Conservation (phyloP, 1,140 invertebrate genomes). For the Halyomorpha halys region DNA sequence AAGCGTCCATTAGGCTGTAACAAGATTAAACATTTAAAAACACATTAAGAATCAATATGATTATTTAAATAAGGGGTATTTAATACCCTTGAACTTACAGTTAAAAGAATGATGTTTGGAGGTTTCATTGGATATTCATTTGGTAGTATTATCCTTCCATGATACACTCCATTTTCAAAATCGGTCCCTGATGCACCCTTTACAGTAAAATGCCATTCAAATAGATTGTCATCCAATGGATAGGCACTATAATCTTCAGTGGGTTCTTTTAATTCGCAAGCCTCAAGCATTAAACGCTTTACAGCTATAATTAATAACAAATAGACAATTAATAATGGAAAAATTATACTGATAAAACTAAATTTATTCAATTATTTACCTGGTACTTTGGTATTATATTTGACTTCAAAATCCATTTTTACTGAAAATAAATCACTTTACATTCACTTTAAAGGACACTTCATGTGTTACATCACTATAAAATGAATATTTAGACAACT, state of each 20-base stretch:
- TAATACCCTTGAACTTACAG: slow-evolving; percentile 45
- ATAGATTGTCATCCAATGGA: slow-evolving; percentile 89
- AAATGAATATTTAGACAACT: too few relatives aligned
- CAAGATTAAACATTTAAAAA: slow-evolving; percentile 29
- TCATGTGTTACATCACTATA: too few relatives aligned
- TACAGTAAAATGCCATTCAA: slow-evolving; percentile 97
- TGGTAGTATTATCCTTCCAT: slow-evolving; percentile 80
- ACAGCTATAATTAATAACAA: slow-evolving; percentile 53
- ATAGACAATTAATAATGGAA: neutral
- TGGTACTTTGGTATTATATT: slow-evolving; percentile 32
- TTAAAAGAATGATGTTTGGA: slow-evolving; percentile 87
- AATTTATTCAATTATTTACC: slow-evolving; percentile 23
- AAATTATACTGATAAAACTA: slow-evolving; percentile 17
- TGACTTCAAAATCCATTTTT: slow-evolving; percentile 30
- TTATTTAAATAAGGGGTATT: too few relatives aligned
- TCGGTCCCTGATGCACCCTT: slow-evolving; percentile 76
- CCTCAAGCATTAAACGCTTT: slow-evolving; percentile 87
- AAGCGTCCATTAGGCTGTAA: slow-evolving; percentile 86
- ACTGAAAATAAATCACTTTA: neutral
- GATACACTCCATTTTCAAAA: slow-evolving; percentile 83
- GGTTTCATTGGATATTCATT: slow-evolving; percentile 97
- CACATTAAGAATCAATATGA: too few relatives aligned
- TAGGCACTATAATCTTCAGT: slow-evolving; percentile 85
- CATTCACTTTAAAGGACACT: too few relatives aligned
- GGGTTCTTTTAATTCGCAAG: slow-evolving; percentile 69